These are phyloP conservation scores for Boulengeromyrus knoepffleri DNA, from an alignment of 2,113 vertebrate genomes.

Conservation along the genomic window DNA sequence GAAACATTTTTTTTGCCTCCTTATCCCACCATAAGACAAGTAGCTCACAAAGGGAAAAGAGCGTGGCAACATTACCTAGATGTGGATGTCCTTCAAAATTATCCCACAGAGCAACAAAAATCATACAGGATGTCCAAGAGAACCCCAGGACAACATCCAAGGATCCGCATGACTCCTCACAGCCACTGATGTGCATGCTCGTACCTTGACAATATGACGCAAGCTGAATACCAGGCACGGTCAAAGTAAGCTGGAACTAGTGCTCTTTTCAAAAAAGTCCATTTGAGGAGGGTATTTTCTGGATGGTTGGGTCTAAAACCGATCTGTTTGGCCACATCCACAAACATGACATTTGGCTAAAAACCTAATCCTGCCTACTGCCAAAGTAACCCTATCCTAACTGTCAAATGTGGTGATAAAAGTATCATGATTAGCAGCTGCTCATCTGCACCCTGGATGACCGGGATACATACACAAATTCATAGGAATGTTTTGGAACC, in stretches of 20 bases:
- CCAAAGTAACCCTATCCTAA: neutral
- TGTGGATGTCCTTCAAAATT: constrained; percentile 7
- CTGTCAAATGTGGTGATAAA: neutral
- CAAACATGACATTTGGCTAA: constrained; percentile 5
- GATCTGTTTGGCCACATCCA: constrained; percentile 1
- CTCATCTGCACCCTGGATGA: neutral
- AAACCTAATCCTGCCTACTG: constrained; percentile 5
- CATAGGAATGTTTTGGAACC: neutral
- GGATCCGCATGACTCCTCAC: neutral
- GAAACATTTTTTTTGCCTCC: neutral
- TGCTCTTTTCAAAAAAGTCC: neutral
- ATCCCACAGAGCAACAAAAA: constrained; percentile 1
- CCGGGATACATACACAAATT: neutral
- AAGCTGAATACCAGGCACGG: neutral
- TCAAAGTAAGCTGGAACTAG: neutral
- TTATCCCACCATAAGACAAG: neutral
- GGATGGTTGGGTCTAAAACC: neutral
- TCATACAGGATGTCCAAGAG: constrained; percentile 5
- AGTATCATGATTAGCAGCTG: neutral
- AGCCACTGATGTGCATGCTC: neutral
- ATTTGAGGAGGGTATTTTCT: neutral
- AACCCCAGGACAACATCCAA: constrained; percentile 2
- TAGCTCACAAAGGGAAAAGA: neutral
- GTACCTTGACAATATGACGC: constrained; percentile 1
- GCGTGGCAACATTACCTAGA: neutral